phyloP scores from a whole-genome alignment of 1,140 invertebrate genomes.

The Drosophila serrata region DNA sequence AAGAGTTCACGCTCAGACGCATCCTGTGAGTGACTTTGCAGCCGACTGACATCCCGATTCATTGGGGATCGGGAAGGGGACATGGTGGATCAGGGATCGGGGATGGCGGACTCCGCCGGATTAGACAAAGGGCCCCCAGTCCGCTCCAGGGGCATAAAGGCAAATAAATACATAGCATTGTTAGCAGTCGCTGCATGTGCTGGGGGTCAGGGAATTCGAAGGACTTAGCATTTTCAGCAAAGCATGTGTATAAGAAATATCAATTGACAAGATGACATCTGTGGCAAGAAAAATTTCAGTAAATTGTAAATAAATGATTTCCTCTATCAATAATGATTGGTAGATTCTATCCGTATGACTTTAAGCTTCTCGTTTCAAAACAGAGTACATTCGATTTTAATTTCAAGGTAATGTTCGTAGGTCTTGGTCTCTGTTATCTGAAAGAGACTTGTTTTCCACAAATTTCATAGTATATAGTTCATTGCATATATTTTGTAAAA shows the following conservation, averaged over 20 bases:
- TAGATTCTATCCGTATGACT: neutral
- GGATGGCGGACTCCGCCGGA: neutral
- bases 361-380: too few species aligned
- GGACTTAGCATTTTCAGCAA: constrained; percentile 16
- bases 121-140: constrained; percentile 30
- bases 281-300: neutral
- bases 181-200: constrained; percentile 28
- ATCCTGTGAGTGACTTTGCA: constrained; percentile 68
- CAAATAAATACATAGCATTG: constrained; percentile 69
- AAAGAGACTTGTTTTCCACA: neutral
- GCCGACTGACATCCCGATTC: constrained; percentile 39
- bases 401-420: neutral
- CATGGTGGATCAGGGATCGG: neutral
- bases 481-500: neutral
- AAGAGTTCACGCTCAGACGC: constrained; percentile 73
- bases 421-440: neutral
- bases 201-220: constrained; percentile 19
- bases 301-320: neutral
- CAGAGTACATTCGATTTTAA: neutral
- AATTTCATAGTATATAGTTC: neutral
- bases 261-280: neutral
- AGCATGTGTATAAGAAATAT: neutral
- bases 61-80: constrained; percentile 23
- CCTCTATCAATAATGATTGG: neutral
- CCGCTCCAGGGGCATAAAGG: constrained; percentile 49